Evolutionary conservation across 2,797 vertebrate species (phyloP), one percentile per base, ranked within the genome.

Genomic region (Chromis chromis): DNA sequence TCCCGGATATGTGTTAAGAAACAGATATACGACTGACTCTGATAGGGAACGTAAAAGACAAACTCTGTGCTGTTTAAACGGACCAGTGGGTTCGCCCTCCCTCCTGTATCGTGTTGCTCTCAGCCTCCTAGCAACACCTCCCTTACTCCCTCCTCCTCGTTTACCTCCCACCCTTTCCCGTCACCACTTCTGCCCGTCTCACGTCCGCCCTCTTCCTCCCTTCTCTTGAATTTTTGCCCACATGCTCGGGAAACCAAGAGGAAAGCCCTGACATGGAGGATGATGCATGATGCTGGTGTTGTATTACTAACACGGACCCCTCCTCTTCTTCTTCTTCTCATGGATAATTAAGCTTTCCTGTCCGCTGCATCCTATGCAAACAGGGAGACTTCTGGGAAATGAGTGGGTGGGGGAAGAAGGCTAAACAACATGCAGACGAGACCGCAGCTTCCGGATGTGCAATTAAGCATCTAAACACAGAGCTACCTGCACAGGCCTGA

Each of bases 61-160:
- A 52, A 21, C 25, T 65, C 24, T 22, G 42, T 56, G 44, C 19
- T 1, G 5, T 22, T 40, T 36, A 21, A 63, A 70, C 17, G 3
- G 5, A 50, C 31, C 36, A 12, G 63, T 12, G 60, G 56, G 8
- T 53, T 59, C 22, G 14, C 49, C 14, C 49, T 77, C 60, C 62
- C 33, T 55, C 31, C 73, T 83, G 82, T 69, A 78, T 86, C 0
- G 28, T 74, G 84, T 88, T 85, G 72, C 81, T 61, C 64, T 65
- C 49, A 1, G 89, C 70, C 70, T 88, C 91, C 87, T 91, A 90
- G 90, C 91, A 93, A 93, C 91, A 76, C 50, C 66, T 59, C 39
- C 61, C 22, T 3, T 49, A 65, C 56, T 3, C 4, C 0, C 4
- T 10, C 16, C 7, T 1, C 39, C 24, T 56, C 28, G 6, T 71